Evolutionary conservation across 2,888 invertebrate genomes (phyloP), one percentile per base, ranked within the genome.

Genomic region (Ochropleura leucogaster): DNA sequence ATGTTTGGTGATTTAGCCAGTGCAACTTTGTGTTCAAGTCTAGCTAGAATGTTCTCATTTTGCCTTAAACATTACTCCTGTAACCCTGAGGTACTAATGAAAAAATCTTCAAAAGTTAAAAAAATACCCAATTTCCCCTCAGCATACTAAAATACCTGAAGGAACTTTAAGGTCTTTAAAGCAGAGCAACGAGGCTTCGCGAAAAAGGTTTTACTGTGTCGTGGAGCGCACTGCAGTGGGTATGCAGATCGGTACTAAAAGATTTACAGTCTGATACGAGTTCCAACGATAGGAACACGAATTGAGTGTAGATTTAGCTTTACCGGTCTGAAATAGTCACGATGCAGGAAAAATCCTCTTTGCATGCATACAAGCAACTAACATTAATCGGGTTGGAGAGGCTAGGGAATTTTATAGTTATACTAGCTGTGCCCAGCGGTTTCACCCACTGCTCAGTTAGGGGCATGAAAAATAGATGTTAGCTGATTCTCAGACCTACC

Each of bases 241-340:
- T 62, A 79, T 83, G 83, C 80, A 83, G 79, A 68, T 68, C 60
- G 44, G 79, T 53, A 57, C 83, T 80, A 83, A 80, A 83, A 79
- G 79, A 80, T 80, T 83, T 83, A 79, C 79, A 73, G 44, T 14
- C 16, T 12, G 60, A 68, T 60, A 68, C 79, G 20, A 20, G 18
- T 62, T 16, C 65, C 51, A 64, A 68, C 67, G 63, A 68, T 40
- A 49, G 20, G 62, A 66, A 69, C 78, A 68, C 59, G 82, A 72
- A 68, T 64, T 57, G 67, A 55, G 55, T 69, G 49, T 9, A 47
- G 20, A 40, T 65, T 44, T 78, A 65, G n/a, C 42, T 30, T 20
- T 44, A 14, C 69, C 4, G 20, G 53, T 44, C 40, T n/a, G 18
- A 62, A 55, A 71, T 71, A 20, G 46, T 78, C 6, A 10, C 20